These are phyloP conservation scores for Micropoecilia bifurca DNA, from an alignment of 2,797 vertebrate genomes.

Conservation along the genomic window DNA sequence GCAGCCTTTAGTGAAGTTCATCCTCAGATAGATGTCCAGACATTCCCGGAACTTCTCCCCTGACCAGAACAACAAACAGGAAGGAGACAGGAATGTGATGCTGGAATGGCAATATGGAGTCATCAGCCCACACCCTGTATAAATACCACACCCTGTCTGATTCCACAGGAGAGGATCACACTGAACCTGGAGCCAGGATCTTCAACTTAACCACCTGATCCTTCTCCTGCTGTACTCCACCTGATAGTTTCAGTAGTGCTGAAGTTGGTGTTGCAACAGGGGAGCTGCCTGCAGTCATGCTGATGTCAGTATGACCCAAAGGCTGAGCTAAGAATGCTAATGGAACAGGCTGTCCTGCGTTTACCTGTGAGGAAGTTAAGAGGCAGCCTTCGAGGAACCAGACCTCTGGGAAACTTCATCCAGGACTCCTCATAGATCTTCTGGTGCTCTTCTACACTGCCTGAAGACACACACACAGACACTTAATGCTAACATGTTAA, in stretches of 20 bases:
- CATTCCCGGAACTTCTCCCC: constrained; percentile 96
- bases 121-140: not conserved
- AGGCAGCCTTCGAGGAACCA: constrained; percentile 93
- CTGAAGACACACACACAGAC: constrained; percentile 65
- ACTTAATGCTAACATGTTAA: not conserved
- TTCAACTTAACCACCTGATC: not conserved
- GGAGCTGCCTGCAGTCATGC: not conserved
- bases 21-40: constrained; percentile 95
- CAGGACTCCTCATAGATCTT: constrained; percentile 97
- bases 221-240: not conserved
- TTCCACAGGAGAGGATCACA: not conserved
- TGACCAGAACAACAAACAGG: constrained; percentile 57
- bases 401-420: constrained; percentile 94
- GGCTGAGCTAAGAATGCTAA: not conserved
- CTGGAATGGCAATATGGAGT: not conserved
- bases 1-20: constrained; percentile 99
- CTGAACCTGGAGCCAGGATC: not conserved
- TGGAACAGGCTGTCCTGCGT: not conserved
- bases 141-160: not conserved
- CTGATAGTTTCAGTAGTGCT: not conserved
- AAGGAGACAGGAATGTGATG: not conserved
- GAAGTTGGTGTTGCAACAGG: not conserved
- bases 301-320: not conserved
- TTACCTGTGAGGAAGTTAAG: constrained; percentile 94
- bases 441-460: constrained; percentile 88